Percentiles rank a stretch among this genome's conserved stretches.
Conservation (phyloP, 1,140 invertebrate species). For the Megalopta genalis region DNA sequence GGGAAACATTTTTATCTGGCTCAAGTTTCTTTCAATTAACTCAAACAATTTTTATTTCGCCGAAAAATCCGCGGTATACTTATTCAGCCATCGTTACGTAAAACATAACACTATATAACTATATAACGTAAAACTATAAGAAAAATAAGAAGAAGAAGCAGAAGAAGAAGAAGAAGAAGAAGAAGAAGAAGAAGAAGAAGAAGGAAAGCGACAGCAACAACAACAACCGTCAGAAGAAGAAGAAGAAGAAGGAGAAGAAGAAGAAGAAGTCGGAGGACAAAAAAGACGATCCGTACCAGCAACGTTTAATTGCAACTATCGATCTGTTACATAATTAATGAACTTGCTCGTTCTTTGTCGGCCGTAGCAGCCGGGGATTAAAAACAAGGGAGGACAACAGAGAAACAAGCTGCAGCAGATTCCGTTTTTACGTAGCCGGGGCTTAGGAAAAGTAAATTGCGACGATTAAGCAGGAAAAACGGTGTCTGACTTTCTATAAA, state of each 20-base stretch:
- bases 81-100: no score
- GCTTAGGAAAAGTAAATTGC: constrained; percentile 22
- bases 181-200: no score
- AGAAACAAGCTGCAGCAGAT: background rate
- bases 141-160: background rate
- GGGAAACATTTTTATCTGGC: no score
- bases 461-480: background rate
- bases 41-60: no score
- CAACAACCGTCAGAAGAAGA: background rate
- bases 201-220: background rate
- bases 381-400: background rate
- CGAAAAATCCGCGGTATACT: no score
- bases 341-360: constrained; percentile 13
- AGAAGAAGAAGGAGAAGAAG: background rate
- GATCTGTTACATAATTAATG: constrained; percentile 40
- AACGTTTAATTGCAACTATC: constrained; percentile 31
- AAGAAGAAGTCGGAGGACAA: background rate
- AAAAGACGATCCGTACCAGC: background rate
- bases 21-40: no score
- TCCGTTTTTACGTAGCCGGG: background rate
- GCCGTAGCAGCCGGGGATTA: background rate
- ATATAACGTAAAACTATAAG: no score
- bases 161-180: background rate
- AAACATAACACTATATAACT: no score
- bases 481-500: background rate